Base-by-base conservation (phyloP, 1,140 invertebrate species). In the Calosoma granatense region DNA sequence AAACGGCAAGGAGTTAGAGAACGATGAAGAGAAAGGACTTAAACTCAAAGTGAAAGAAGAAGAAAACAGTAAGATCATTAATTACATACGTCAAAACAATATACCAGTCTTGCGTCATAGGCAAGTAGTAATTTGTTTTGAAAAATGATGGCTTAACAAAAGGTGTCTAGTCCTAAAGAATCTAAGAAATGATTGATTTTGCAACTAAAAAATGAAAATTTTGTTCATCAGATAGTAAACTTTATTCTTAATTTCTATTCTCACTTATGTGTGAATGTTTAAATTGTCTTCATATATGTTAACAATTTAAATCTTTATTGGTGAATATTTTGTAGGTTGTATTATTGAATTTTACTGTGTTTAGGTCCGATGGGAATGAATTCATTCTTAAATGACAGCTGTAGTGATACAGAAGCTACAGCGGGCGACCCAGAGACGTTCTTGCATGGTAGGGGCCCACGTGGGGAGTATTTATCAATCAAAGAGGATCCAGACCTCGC, bases 1-100 rank as follows among this genome's bases (percentile, higher is more conserved):
- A 56, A 75, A 71, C 26, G 68, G 68, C 21, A 71, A 66, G 11
- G 76, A 78, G 51, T 57, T 67, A 3, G 74, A 76, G 53, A 63
- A 58, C 47, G 51, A 62, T 20, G 55, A 57, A 1, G 57, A 72
- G 70, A 36, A 72, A 68, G 36, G 76, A 58, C 75, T 74, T 22
- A 72, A 72, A 56, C 60, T 70, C 1, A 78, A 73, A 64, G 75
- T 79, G 22, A 79, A 80, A 65, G 78, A 81, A 61, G 78, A 81
- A 61, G 76, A 78, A 65, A 78, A 78, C 59, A 81, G 80, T 75
- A 70, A 77, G 72, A 61, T 52, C 30, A 26, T 17, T 56, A 53
- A 23, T 55, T 15, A 51, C 19, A 51, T 12, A 30, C 26, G 26
- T 14, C 26, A 30, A 30, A 30, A 14, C 26, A 30, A 30, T 4